Base-by-base conservation (phyloP, 2,113 vertebrate species). In the Myiozetetes cayanensis region DNA sequence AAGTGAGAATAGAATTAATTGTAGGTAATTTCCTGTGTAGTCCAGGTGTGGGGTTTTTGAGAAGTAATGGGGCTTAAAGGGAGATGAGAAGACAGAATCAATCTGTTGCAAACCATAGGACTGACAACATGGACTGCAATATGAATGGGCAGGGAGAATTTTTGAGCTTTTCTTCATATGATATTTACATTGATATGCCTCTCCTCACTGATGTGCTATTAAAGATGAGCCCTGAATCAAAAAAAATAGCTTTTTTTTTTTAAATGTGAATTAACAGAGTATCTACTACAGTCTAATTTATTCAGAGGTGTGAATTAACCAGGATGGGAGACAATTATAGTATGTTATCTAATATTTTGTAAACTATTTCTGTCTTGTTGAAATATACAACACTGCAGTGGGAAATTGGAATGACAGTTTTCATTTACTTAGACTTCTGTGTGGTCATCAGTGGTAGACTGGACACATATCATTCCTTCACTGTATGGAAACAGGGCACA, bases 11-110 rank as follows among this genome's bases (percentile, higher is more conserved):
- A 68, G 5, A 91, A 63, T 65, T 89, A 55, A 16, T 50, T 72
- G 25, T 2, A 35, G 33, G 1, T 63, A 35, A 70, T 74, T 73
- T 68, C 30, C 27, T 63, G 10, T 41, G 43, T 14, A 62, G 55
- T 31, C 35, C 28, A 59, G 4, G 19, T 31, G 6, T 85, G 33
- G 12, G 0, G 0, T 4, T 31, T 50, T 62, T 59, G 19, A 77
- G 24, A 85, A 71, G 16, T 47, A 52, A 47, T 12, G 18, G 44
- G 46, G 1, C 10, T 53, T 74, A 86, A 73, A 71, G 5, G 2
- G n/a, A 50, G 28, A 70, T 5, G 7, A 10, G 25, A 39, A 65
- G 30, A 63, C 61, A 4, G 21, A 66, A 43, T 30, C 35, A 71
- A 11, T 78, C 37, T 61, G 2, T 43, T 80, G 31, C 20, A 80